Evolutionary conservation across 2,113 vertebrate species (phyloP).

Genomic region (Calypte anna): DNA sequence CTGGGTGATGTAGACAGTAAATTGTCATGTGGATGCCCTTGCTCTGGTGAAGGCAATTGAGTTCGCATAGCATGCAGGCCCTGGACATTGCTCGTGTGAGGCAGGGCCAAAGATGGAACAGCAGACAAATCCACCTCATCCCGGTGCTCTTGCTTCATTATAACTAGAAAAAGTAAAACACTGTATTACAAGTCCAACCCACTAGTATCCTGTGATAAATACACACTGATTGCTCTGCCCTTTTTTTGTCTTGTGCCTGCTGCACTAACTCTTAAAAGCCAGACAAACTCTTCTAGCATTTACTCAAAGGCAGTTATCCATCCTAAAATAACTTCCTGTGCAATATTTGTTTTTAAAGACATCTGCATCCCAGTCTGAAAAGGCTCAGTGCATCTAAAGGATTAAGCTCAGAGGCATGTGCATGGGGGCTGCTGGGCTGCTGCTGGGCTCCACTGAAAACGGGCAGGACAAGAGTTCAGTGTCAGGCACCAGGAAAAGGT

Average conservation of each 20-base stretch:
- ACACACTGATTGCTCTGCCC: neutral
- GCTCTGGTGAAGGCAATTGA: constrained; percentile 89
- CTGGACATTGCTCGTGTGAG: constrained; percentile 76
- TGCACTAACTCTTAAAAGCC: neutral
- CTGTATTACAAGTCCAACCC: neutral
- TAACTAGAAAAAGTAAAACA: constrained; percentile 77
- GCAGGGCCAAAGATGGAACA: constrained; percentile 83
- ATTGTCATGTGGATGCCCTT: constrained; percentile 83
- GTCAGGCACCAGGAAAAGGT: fast-evolving
- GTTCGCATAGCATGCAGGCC: constrained; percentile 78
- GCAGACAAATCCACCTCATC: constrained; percentile 89
- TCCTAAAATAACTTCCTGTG: neutral
- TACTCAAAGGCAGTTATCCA: neutral
- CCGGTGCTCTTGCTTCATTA: constrained; percentile 94
- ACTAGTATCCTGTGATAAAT: neutral
- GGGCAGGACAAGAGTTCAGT: neutral
- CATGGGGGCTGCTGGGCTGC: neutral
- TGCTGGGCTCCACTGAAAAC: neutral
- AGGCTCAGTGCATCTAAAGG: neutral
- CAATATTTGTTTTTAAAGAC: neutral
- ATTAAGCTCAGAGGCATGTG: neutral
- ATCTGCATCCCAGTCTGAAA: neutral
- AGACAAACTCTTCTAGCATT: neutral
- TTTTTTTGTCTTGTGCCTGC: neutral
- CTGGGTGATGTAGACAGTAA: constrained; percentile 86